Conservation (phyloP, 2,113 vertebrate genomes). For the Canis aureus region DNA sequence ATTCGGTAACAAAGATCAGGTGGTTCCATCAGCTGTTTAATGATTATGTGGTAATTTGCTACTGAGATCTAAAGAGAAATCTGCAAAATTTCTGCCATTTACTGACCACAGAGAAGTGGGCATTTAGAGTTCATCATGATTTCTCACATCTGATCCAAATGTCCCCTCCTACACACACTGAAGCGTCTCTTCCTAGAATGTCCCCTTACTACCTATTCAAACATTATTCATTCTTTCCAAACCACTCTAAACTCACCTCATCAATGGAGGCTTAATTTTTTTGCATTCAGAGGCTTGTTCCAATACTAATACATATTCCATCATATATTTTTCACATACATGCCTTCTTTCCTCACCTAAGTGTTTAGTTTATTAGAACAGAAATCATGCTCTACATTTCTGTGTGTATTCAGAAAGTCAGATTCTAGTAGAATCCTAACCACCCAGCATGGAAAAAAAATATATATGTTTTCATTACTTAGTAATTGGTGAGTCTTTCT, state of each 20-base stretch:
- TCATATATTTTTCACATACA: background rate
- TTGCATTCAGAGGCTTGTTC: background rate
- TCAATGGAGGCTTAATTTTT: background rate
- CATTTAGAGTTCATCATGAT: background rate
- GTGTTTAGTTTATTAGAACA: background rate
- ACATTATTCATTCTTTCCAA: background rate
- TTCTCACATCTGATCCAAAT: background rate
- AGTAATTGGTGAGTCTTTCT: background rate
- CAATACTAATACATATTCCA: background rate
- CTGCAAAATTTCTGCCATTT: background rate
- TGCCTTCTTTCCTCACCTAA: background rate
- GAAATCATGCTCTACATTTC: background rate
- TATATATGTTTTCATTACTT: background rate
- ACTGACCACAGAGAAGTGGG: background rate
- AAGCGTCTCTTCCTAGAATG: background rate
- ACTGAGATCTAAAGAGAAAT: background rate
- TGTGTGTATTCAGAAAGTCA: background rate
- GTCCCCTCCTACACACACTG: background rate
- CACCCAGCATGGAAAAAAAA: background rate
- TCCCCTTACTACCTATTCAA: background rate
- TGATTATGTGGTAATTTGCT: background rate
- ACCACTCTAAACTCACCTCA: background rate
- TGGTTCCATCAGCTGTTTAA: background rate
- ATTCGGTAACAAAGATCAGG: background rate
- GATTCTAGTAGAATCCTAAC: background rate